A percentile compares a stretch with the other conserved stretches of the same genome.
These are phyloP conservation scores for Tetranychus truncatus DNA, from an alignment of 2,888 invertebrate genomes.

Conservation along the genomic window DNA sequence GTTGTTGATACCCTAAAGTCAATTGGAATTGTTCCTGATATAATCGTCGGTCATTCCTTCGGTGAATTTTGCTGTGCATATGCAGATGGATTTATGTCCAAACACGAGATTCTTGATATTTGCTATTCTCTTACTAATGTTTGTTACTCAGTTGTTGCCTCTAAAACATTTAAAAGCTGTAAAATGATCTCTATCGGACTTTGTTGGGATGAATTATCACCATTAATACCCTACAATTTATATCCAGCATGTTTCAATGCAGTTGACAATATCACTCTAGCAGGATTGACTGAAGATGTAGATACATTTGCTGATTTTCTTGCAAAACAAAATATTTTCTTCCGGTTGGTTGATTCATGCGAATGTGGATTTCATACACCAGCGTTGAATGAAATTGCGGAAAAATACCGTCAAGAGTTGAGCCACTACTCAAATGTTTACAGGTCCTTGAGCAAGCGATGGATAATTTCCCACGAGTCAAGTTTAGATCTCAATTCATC, in stretches of 20 bases:
- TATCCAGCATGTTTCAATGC: constrained; percentile 86
- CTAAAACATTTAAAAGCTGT: constrained; percentile 51
- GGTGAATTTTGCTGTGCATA: constrained; percentile 40
- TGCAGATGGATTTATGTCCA: constrained; percentile 36
- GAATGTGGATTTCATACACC: neutral
- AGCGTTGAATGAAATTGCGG: neutral
- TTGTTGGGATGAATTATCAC: constrained; percentile 59
- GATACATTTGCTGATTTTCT: constrained; percentile 41
- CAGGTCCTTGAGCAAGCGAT: neutral
- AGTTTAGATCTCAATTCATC: neutral
- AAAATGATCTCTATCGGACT: constrained; percentile 83
- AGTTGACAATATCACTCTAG: constrained; percentile 75
- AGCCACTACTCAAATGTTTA: neutral
- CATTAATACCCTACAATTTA: constrained; percentile 56
- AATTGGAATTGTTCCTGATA: constrained; percentile 36
- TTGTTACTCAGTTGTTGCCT: constrained; percentile 30
- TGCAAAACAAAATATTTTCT: neutral
- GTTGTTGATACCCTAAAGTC: constrained; percentile 35
- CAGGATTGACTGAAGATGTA: constrained; percentile 57
- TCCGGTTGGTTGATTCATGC: neutral
- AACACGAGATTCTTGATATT: constrained; percentile 3
- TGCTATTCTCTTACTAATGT: neutral
- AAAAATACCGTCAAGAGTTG: neutral
- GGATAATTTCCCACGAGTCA: neutral
- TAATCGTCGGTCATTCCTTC: constrained; percentile 32